A percentile compares a stretch with the other conserved stretches of the same genome.
Evolutionary conservation across 1,140 invertebrate genomes (phyloP).

Genomic region (Achroia grisella): DNA sequence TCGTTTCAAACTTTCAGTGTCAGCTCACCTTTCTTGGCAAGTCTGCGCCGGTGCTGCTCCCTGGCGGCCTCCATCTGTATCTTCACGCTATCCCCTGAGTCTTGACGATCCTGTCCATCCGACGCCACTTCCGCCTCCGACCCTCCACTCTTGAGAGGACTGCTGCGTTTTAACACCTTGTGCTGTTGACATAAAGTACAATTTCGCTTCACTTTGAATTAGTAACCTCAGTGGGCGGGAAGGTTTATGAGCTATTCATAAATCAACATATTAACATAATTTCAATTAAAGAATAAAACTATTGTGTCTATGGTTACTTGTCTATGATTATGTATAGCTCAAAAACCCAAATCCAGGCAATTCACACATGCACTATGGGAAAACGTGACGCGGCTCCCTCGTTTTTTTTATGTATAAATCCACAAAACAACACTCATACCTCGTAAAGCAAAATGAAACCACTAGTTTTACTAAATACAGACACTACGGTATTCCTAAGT

Average conservation of each 20-base stretch:
- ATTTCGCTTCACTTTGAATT: too few species aligned
- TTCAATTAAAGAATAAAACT: too few species aligned
- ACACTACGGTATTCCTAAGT: slow-evolving; percentile 37
- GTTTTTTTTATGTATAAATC: background rate
- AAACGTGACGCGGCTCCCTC: background rate
- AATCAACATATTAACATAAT: too few species aligned
- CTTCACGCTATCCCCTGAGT: slow-evolving; percentile 59
- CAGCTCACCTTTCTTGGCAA: slow-evolving; percentile 63
- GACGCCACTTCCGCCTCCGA: slow-evolving; percentile 49
- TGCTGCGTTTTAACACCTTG: slow-evolving; percentile 63
- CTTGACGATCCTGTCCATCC: slow-evolving; percentile 40
- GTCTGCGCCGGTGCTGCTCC: slow-evolving; percentile 53
- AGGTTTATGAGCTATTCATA: too few species aligned
- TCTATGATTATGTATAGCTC: too few species aligned
- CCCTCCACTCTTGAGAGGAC: slow-evolving; percentile 51
- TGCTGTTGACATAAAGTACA: slow-evolving; percentile 24
- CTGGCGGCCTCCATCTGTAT: slow-evolving; percentile 67
- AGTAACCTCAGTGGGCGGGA: too few species aligned
- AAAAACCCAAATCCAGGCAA: too few species aligned
- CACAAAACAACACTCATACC: slow-evolving; percentile 11
- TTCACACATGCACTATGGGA: too few species aligned
- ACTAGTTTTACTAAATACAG: slow-evolving; percentile 7
- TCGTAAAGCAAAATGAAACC: slow-evolving; percentile 8
- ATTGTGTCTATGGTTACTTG: too few species aligned
- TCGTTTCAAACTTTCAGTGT: too few species aligned